Evolutionary conservation across 2,113 vertebrate genomes (phyloP), one percentile per base, ranked within the genome.

Genomic region (Paradoxurus hermaphroditus): DNA sequence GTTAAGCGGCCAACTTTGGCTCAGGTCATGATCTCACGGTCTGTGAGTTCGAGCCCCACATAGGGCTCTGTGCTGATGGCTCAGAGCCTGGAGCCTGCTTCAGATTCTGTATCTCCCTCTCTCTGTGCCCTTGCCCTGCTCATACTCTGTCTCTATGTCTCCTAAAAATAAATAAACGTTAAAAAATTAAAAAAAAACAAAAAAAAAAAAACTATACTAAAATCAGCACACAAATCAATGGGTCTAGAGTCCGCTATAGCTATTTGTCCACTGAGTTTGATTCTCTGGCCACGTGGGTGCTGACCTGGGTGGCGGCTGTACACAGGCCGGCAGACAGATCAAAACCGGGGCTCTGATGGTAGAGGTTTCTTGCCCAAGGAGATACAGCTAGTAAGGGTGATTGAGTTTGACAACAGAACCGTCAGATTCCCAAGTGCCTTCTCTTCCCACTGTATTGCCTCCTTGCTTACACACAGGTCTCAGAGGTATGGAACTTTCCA

Each of bases 271-370:
- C 0, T 27, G 77, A 72, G 75, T 56, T 49, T 4, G 34, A 11
- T 9, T 4, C 56, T 82, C 9, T 31, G 19, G 27, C n/a, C 27
- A 29, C 59, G 27, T 11, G 18, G 12, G 23, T 65, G 18, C 27
- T 46, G 21, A 13, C 31, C 7, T 3, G 2, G 18, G 3, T 1
- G 4, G 36, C 0, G 25, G 18, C 41, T 12, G 0, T 4, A 13
- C 7, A 34, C 39, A 68, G 9, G 29, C 2, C 2, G 4, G 11
- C 2, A 5, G 53, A 65, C 1, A n/a, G 79, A 44, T 1, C 1
- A 1, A 39, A 90, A 68, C 15, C 12, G 13, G 21, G 51, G 13
- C 3, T 34, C 73, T 16, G 44, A 29, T 13, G 7, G 25, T 7
- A 1, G 4, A 6, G 23, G 49, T 25, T 5, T 21, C 31, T 14